These are phyloP conservation scores for Megaceryle alcyon DNA, from an alignment of 2,797 vertebrate genomes.

Conservation along the genomic window DNA sequence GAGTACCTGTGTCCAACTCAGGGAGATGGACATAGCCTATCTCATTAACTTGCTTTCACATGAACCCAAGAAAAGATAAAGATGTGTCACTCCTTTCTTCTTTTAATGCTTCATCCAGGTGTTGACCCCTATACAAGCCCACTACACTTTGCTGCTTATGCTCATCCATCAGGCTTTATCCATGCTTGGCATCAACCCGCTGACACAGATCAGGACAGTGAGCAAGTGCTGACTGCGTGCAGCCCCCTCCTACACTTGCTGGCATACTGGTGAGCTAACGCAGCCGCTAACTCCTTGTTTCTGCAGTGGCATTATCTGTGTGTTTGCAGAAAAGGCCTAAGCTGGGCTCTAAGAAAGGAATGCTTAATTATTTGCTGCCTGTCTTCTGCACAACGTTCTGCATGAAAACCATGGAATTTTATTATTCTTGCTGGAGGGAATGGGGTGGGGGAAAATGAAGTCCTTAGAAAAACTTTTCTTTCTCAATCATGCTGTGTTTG, in stretches of 20 bases:
- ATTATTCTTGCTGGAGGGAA: constrained; percentile 15
- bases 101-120: not conserved
- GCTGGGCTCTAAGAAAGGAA: not conserved
- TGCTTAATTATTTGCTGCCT: not conserved
- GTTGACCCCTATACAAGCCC: not conserved
- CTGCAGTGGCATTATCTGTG: not conserved
- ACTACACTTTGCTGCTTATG: not conserved
- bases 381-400: not conserved
- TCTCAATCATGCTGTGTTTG: not conserved
- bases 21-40: not conserved
- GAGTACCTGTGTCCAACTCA: not conserved
- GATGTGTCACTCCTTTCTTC: not conserved
- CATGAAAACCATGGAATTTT: not conserved
- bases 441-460: not conserved
- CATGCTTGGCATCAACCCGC: accelerated
- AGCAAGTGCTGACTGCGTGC: accelerated
- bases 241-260: not conserved
- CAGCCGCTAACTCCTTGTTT: not conserved
- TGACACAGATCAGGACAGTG: not conserved
- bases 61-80: not conserved
- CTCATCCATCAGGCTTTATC: not conserved
- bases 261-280: not conserved
- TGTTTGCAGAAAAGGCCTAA: not conserved
- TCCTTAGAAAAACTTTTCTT: constrained; percentile 22
- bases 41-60: not conserved